phyloP scores from a whole-genome alignment of 2,888 invertebrate species.

The Syrphus vitripennis region DNA sequence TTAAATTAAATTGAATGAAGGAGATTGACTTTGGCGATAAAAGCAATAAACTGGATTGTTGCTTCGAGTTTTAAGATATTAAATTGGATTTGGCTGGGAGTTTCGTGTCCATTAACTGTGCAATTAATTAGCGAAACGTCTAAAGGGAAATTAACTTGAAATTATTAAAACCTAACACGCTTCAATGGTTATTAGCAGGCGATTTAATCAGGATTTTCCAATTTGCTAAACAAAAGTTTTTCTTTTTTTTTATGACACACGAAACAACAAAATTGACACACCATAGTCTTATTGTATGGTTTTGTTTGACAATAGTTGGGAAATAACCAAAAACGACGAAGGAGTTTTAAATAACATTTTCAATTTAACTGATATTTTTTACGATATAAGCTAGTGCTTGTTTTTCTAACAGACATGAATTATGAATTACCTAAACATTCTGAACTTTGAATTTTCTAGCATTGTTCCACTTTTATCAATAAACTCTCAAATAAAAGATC shows the following conservation, averaged over 20 bases:
- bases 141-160: constrained; percentile 65
- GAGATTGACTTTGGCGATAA: constrained; percentile 71
- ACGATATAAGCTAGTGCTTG: too few species aligned
- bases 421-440: too few species aligned
- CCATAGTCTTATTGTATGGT: neutral
- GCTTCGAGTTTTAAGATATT: constrained; percentile 68
- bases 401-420: too few species aligned
- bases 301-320: neutral
- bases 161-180: constrained; percentile 70
- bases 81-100: constrained; percentile 64
- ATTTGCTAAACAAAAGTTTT: constrained; percentile 42
- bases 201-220: constrained; percentile 55
- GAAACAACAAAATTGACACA: neutral
- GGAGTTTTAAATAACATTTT: too few species aligned
- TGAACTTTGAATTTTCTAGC: too few species aligned
- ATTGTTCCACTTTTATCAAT: too few species aligned
- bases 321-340: too few species aligned
- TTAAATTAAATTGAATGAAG: constrained; percentile 72
- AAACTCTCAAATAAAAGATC: too few species aligned
- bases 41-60: constrained; percentile 72
- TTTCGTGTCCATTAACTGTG: constrained; percentile 68
- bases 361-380: too few species aligned
- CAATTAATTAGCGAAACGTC: constrained; percentile 67
- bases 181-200: constrained; percentile 30
- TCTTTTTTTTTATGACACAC: constrained; percentile 17